phyloP scores from a whole-genome alignment of 2,888 invertebrate genomes.

The Caenorhabditis plicata region DNA sequence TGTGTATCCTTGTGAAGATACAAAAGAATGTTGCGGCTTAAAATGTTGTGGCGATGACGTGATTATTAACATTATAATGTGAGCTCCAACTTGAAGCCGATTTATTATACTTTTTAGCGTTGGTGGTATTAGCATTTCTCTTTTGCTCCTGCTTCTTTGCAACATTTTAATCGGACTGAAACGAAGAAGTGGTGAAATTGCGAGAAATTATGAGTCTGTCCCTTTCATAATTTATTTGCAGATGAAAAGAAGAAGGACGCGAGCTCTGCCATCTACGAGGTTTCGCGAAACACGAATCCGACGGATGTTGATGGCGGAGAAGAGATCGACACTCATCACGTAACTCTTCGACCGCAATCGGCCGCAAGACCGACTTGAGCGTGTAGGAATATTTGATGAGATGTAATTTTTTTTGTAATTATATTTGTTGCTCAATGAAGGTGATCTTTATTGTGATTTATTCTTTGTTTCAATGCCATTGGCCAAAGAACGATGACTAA shows the following conservation, averaged over 20 bases:
- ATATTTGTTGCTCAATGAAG: background rate
- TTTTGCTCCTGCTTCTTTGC: constrained; percentile 28
- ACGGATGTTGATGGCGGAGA: background rate
- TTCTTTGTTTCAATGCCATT: too few relatives aligned
- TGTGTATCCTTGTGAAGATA: constrained; percentile 26
- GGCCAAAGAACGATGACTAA: background rate
- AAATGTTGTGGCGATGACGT: constrained; percentile 36
- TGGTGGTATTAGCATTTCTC: constrained; percentile 22
- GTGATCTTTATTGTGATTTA: too few relatives aligned
- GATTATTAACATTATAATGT: constrained; percentile 30
- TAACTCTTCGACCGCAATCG: background rate
- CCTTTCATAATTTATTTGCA: constrained; percentile 2
- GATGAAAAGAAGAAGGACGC: constrained; percentile 3
- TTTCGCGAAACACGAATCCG: background rate
- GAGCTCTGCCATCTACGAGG: background rate
- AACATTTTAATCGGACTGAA: constrained; percentile 35
- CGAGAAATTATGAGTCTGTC: background rate
- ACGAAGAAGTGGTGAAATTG: constrained; percentile 21
- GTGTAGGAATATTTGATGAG: background rate
- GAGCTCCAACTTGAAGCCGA: background rate
- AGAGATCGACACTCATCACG: constrained; percentile 1
- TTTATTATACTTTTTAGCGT: constrained; percentile 13
- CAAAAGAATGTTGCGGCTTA: constrained; percentile 30
- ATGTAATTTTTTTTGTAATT: background rate
- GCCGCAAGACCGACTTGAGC: background rate